Evolutionary conservation across 2,888 invertebrate genomes (phyloP), one percentile per base, ranked within the genome.

Genomic region (Aporophyla nigra): DNA sequence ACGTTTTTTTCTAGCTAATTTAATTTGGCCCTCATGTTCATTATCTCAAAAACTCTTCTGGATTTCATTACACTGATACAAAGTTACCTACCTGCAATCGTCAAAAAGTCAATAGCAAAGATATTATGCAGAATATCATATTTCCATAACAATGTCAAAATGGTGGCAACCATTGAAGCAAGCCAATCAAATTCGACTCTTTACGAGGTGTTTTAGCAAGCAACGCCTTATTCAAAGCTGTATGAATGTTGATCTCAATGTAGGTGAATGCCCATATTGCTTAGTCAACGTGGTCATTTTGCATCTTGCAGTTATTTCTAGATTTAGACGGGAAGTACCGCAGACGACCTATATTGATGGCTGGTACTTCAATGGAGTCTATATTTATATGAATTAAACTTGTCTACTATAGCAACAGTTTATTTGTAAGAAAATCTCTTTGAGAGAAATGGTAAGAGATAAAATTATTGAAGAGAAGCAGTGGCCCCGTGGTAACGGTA

Each of bases 251-350:
- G 76, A 85, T 85, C 43, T 56, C 46, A 58, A 54, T 75, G 62
- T 80, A 73, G 84, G 73, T 70, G 61, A 73, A 77, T 74, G 70
- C 72, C 49, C 74, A 76, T 81, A 70, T 73, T 82, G 74, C 77
- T 85, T 83, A 78, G 85, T 89, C 82, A 76, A 78, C 75, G 80
- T 71, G 68, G 80, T 86, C 79, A 80, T 87, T 90, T 89, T 87
- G 86, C 83, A 78, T 80, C 78, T 80, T 24, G 65, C 53, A 68
- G 80, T 86, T 93, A 93, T 93, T 93, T 92, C 80, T 73, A 90
- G 92, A 90, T 87, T 84, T 85, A 92, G 90, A 91, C 93, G 90
- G 93, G 93, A 94, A 94, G 92, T 87, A 80, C 72, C 74, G 85
- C 88, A 91, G 91, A 89, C 92, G 93, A 90, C 92, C 92, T 93